A percentile compares a stretch with the other conserved stretches of the same genome.
These are phyloP conservation scores for Octodonta nipae DNA, from an alignment of 2,888 invertebrate genomes.

Conservation along the genomic window DNA sequence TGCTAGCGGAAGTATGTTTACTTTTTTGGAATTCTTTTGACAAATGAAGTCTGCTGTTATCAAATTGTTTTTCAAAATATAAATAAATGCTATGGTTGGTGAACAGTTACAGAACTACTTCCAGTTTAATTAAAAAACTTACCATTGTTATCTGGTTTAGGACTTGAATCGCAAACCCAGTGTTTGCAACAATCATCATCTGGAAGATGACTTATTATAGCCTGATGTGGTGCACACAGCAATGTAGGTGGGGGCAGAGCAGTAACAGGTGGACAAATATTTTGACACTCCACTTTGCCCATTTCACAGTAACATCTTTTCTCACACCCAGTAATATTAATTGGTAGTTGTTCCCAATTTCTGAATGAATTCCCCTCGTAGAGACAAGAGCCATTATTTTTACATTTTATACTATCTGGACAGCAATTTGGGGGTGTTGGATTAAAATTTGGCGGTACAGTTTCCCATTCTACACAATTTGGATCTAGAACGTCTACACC, in stretches of 20 bases:
- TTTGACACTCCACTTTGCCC: constrained; percentile 73
- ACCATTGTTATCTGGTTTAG: no score
- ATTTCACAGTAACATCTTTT: constrained; percentile 77
- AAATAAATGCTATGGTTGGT: no score
- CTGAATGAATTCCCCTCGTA: constrained; percentile 53
- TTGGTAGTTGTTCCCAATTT: constrained; percentile 74
- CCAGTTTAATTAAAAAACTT: no score
- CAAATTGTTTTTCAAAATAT: no score
- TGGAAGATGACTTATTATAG: constrained; percentile 49
- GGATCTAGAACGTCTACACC: constrained; percentile 76
- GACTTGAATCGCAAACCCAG: constrained; percentile 61
- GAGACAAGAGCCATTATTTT: constrained; percentile 59
- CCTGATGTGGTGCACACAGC: constrained; percentile 55
- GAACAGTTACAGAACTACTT: no score
- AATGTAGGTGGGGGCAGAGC: constrained; percentile 62
- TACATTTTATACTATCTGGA: constrained; percentile 62
- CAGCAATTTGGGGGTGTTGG: constrained; percentile 69
- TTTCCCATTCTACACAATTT: constrained; percentile 75
- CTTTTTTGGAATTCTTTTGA: no score
- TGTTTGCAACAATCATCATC: constrained; percentile 76
- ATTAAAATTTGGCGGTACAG: constrained; percentile 55
- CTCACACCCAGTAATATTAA: constrained; percentile 70
- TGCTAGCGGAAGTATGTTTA: no score
- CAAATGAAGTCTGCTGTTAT: no score
- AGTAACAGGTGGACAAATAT: constrained; percentile 64